Evolutionary conservation across 2,113 vertebrate genomes (phyloP), one percentile per base, ranked within the genome.

Genomic region (Paratilapia polleni): DNA sequence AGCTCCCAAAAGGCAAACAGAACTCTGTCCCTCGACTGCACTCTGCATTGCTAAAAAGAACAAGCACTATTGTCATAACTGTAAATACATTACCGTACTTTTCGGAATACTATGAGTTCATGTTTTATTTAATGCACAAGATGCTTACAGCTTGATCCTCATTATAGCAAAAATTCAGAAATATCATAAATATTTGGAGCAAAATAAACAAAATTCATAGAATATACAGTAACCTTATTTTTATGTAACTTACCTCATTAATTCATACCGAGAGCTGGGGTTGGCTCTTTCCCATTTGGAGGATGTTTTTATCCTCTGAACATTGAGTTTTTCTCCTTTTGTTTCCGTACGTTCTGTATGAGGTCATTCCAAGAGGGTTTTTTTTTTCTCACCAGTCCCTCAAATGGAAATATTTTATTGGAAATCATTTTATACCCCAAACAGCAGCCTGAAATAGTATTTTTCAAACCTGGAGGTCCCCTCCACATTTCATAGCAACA

Each of bases 81-180:
- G 79, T 85, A 88, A 91, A 91, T 85, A 82, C 87, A 87, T 90
- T 88, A 87, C 82, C 77, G 85, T 82, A 88, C 89, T 89, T 91
- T 88, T 90, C 77, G 76, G 84, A 88, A 81, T 80, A 68, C 82
- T 19, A 59, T 19, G 74, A 61, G 81, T 85, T 92, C 87, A 87
- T 92, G 83, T 91, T 94, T 92, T 94, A 94, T 92, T 91, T 66
- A 92, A 90, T 41, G 59, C 61, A 5, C 36, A 78, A 87, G 78
- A 31, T 66, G 66, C 86, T 84, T 22, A 75, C 85, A 82, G 80
- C 83, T 80, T 17, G 56, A 74, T 79, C 26, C 28, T 82, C 43
- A 83, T 77, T 85, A 77, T n/a, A 54, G 34, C 78, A 79, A 78
- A 86, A 78, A 78, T 20, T 78, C 19, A n/a, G 43, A 63, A 70